Evolutionary conservation across 64 coral and sea anemone species (phyloP).

Genomic region (Acropora yongei): DNA sequence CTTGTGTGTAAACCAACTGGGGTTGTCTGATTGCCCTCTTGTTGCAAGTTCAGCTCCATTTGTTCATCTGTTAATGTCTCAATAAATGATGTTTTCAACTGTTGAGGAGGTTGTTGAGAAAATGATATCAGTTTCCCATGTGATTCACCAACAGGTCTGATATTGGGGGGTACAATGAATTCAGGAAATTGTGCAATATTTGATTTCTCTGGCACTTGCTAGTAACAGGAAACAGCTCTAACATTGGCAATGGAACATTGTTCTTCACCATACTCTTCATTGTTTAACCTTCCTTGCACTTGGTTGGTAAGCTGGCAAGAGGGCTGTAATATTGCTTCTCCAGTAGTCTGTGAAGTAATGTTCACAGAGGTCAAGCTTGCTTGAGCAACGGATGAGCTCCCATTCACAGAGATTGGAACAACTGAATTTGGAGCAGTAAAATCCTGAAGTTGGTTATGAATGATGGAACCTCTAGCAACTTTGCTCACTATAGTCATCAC

Average conservation of each 20-base stretch:
- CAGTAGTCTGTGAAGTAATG: not conserved
- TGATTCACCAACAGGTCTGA: not conserved
- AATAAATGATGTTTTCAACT: not conserved
- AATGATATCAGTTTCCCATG: not conserved
- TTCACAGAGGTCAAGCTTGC: not conserved
- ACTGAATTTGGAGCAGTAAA: not conserved
- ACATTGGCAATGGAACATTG: not conserved
- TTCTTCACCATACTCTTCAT: not conserved
- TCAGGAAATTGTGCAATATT: not conserved
- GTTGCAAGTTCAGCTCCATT: not conserved
- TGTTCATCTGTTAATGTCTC: constrained; percentile 1
- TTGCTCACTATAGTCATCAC: not conserved
- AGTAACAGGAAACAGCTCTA: not conserved
- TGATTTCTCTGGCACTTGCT: not conserved
- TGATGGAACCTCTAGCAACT: not conserved
- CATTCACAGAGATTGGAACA: not conserved
- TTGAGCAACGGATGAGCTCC: not conserved
- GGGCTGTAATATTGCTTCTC: not conserved
- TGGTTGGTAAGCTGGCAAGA: not conserved
- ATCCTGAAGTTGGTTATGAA: not conserved
- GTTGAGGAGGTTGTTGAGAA: not conserved
- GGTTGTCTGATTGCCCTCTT: not conserved
- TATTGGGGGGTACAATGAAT: not conserved
- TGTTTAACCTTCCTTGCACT: not conserved
- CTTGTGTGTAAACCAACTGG: not conserved